phyloP scores from a whole-genome alignment of 2,888 invertebrate species.

The Baronia brevicornis region DNA sequence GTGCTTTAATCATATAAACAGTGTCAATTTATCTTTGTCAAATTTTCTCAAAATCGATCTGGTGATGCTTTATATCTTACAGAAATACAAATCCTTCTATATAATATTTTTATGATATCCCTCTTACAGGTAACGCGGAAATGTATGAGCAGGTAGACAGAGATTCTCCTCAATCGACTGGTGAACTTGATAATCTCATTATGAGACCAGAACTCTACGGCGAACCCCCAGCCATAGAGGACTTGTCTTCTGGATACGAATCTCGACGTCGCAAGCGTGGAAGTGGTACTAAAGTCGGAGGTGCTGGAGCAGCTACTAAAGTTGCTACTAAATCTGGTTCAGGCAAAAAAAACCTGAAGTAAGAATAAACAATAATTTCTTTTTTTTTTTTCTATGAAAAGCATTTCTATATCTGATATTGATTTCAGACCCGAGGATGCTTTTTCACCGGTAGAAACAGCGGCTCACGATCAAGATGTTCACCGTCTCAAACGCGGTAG shows the following conservation, averaged over 20 bases:
- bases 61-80: no score
- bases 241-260: constrained; percentile 50
- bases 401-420: constrained; percentile 1
- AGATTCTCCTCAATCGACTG: constrained; percentile 52
- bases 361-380: constrained; percentile 22
- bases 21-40: no score
- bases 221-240: constrained; percentile 73
- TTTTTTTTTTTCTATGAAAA: neutral
- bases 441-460: constrained; percentile 48
- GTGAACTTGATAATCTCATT: constrained; percentile 75
- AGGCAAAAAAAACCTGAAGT: constrained; percentile 68
- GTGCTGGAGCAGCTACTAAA: constrained; percentile 66
- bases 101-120: neutral
- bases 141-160: constrained; percentile 61
- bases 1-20: no score
- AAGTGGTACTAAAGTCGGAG: constrained; percentile 63
- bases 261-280: constrained; percentile 61
- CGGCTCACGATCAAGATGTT: constrained; percentile 46
- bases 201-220: constrained; percentile 78
- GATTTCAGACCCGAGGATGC: constrained; percentile 48
- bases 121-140: constrained; percentile 55
- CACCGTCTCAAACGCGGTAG: constrained; percentile 60
- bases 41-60: no score
- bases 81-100: no score
- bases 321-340: constrained; percentile 64